phyloP scores from a whole-genome alignment of 2,797 vertebrate genomes.

The Clarias platycephalus region DNA sequence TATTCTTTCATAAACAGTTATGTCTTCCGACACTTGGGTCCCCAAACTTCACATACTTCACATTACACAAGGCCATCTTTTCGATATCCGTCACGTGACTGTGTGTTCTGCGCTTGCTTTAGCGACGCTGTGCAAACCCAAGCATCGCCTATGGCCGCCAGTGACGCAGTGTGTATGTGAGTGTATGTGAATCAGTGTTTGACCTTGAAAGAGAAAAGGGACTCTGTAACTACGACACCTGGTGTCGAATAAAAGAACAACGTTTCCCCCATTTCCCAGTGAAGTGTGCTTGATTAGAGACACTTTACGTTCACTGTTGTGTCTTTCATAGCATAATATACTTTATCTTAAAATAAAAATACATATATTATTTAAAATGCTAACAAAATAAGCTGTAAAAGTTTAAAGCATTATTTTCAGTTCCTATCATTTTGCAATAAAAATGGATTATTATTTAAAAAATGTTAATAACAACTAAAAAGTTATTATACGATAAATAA shows the following conservation, averaged over 20 bases:
- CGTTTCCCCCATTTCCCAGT: neutral
- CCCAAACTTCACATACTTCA: too few species aligned
- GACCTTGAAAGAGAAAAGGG: constrained; percentile 66
- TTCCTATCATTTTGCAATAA: neutral
- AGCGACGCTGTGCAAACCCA: constrained; percentile 39
- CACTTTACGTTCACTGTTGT: neutral
- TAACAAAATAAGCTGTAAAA: too few species aligned
- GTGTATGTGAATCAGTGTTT: neutral
- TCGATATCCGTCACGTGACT: neutral
- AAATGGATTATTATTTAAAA: neutral
- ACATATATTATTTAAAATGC: neutral
- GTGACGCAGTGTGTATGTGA: constrained; percentile 56
- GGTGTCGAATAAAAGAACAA: constrained; percentile 11
- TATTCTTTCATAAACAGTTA: neutral
- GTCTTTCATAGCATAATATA: neutral
- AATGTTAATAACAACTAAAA: neutral
- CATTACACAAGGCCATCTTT: neutral
- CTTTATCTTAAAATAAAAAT: neutral
- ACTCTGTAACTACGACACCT: constrained; percentile 22
- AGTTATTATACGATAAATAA: neutral
- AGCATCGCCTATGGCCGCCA: constrained; percentile 45
- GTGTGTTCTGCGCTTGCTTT: constrained; percentile 17
- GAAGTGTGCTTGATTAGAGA: neutral
- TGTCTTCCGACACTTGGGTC: neutral
- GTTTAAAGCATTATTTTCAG: neutral